Percentiles rank a stretch among this genome's conserved stretches.
Conservation (phyloP, 1,140 invertebrate genomes). For the Megalonaias nervosa region DNA sequence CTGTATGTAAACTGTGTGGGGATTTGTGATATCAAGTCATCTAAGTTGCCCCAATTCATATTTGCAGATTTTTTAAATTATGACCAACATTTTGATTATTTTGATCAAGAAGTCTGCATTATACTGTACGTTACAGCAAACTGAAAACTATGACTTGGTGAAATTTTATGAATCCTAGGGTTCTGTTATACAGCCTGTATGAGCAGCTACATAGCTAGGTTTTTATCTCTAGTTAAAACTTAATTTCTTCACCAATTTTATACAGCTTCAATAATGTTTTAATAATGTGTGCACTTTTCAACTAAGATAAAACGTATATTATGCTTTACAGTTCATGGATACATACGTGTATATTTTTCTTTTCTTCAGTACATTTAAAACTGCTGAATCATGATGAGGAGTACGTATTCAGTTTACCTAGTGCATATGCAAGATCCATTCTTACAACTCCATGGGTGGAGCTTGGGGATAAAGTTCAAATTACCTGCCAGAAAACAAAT, state of each 20-base stretch:
- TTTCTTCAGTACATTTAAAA: conserved; percentile 79
- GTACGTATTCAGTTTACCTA: conserved; percentile 95
- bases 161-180: no score
- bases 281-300: background rate
- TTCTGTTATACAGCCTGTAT: no score
- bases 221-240: background rate
- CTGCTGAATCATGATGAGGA: conserved; percentile 90
- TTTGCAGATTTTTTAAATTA: no score
- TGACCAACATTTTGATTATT: no score
- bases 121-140: no score
- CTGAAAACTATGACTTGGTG: no score
- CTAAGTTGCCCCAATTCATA: no score
- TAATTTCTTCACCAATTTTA: background rate
- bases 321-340: background rate
- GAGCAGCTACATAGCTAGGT: background rate
- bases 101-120: no score
- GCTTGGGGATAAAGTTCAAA: conserved; percentile 89
- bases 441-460: conserved; percentile 98
- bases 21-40: no score
- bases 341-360: background rate
- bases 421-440: conserved; percentile 96
- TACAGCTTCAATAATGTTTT: background rate
- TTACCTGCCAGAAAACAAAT: conserved; percentile 91
- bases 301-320: background rate
- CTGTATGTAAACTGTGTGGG: no score